Base-by-base conservation (phyloP, 2,113 vertebrate species). In the Crotalus horridus region DNA sequence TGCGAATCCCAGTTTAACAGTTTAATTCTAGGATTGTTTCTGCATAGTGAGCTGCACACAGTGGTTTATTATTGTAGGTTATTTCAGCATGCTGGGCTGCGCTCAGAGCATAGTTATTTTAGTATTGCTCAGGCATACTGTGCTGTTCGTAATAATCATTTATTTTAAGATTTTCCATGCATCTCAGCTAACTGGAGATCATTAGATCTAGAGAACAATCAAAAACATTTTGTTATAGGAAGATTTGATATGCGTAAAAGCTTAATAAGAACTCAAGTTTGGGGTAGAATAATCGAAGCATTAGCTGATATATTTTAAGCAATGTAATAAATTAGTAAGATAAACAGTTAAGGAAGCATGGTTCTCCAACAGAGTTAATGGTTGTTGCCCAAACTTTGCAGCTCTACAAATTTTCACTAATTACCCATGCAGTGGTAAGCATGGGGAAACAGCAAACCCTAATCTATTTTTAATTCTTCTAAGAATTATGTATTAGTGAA, bases 281-380 rank as follows among this genome's bases (percentile, higher is more conserved):
- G 90, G 54, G 92, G 86, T 61, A 91, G 94, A 95, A 92, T 88
- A 95, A 91, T 92, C 93, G 91, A 93, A 81, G 54, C 5, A 0
- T 64, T 8, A 89, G 92, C 90, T 91, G 96, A 87, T 85, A 3
- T 48, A 94, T 96, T 95, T 54, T 81, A 87, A 95, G 88, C 24
- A 93, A 15, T 95, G 91, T 95, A 93, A 93, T 95, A 95, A 58
- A 58, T 94, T 46, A 91, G 92, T 1, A 2, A 33, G 64, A 93
- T 92, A 94, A 95, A 94, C 93, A 95, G 95, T 96, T 97, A 96
- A 95, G 91, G 93, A 95, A 94, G 95, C 89, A 91, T 94, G 48
- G 48, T 24, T 9, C 6, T 21, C 55, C 17, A 46, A 59, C 33
- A 54, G 33, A 74, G 2, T 56, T 88, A 29, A 55, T 53, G 2